Conservation (phyloP, 2,113 vertebrate genomes). For the Psittacula cyanocephala region DNA sequence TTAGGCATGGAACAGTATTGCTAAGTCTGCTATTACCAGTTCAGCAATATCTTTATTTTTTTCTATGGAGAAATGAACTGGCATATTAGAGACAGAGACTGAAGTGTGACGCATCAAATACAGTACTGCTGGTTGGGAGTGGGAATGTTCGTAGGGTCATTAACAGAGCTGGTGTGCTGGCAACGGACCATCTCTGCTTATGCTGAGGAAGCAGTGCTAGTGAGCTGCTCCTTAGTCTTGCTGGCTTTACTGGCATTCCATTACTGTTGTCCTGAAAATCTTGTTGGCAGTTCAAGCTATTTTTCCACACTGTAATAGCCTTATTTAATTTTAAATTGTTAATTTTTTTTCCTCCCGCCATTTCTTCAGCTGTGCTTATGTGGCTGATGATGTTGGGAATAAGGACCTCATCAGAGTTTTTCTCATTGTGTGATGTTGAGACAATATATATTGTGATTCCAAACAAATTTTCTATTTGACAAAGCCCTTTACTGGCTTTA, state of each 20-base stretch:
- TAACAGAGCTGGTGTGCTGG: not conserved
- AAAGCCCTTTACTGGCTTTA: constrained; percentile 69
- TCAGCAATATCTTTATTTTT: not conserved
- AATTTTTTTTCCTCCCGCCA: constrained; percentile 70
- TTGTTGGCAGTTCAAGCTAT: constrained; percentile 64
- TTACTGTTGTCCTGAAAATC: not conserved
- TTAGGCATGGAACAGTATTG: not conserved
- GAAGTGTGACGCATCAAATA: not conserved
- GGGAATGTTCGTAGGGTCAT: not conserved
- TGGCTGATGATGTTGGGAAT: constrained; percentile 69
- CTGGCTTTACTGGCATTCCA: not conserved
- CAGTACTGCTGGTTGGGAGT: not conserved
- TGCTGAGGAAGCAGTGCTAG: not conserved
- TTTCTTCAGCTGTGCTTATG: constrained; percentile 61
- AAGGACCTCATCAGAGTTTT: constrained; percentile 71
- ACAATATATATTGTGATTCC: constrained; percentile 70
- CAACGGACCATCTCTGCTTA: not conserved
- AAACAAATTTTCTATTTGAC: constrained; percentile 70
- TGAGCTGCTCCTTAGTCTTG: not conserved
- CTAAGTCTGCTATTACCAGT: not conserved
- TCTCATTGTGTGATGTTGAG: constrained; percentile 66
- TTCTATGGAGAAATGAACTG: not conserved
- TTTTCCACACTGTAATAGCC: constrained; percentile 64
- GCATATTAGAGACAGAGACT: not conserved
- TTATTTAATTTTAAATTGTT: constrained; percentile 80